These are phyloP conservation scores for Timandra comae DNA, from an alignment of 2,888 invertebrate species.

Conservation along the genomic window DNA sequence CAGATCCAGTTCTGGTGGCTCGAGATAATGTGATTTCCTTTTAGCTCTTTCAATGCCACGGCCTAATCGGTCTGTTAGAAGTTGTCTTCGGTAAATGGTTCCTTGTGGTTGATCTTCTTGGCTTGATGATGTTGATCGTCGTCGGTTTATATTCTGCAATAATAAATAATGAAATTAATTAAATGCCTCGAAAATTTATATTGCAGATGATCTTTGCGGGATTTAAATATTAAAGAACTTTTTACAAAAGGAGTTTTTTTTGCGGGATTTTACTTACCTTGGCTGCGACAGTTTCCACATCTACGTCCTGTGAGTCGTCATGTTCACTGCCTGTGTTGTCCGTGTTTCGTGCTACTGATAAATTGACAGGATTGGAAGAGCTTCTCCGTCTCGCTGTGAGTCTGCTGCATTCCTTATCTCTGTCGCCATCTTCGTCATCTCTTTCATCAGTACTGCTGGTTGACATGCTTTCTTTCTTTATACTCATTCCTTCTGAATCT, in stretches of 20 bases:
- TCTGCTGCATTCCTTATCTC: constrained; percentile 65
- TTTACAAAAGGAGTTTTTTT: too few relatives aligned
- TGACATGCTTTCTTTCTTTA: constrained; percentile 74
- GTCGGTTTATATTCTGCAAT: constrained; percentile 61
- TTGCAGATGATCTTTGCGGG: not conserved
- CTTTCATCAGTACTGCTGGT: constrained; percentile 72
- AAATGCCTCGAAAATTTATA: not conserved
- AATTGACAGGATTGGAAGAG: constrained; percentile 89
- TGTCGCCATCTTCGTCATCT: constrained; percentile 73
- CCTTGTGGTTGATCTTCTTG: constrained; percentile 72
- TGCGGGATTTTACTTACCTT: constrained; percentile 63
- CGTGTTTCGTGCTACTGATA: constrained; percentile 79
- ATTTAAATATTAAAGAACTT: too few relatives aligned
- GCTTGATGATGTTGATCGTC: constrained; percentile 71
- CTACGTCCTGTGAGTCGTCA: constrained; percentile 72
- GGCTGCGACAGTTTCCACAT: constrained; percentile 72
- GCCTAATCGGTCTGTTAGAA: constrained; percentile 78
- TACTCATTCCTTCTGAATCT: constrained; percentile 61
- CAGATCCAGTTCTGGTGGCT: constrained; percentile 82
- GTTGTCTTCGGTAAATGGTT: constrained; percentile 77
- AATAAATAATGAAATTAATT: constrained; percentile 2
- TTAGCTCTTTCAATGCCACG: constrained; percentile 79
- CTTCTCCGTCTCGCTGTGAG: constrained; percentile 80
- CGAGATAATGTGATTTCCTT: constrained; percentile 79
- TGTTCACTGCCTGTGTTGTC: constrained; percentile 77